phyloP scores from a whole-genome alignment of 2,113 vertebrate genomes.

The Donacobius atricapilla region DNA sequence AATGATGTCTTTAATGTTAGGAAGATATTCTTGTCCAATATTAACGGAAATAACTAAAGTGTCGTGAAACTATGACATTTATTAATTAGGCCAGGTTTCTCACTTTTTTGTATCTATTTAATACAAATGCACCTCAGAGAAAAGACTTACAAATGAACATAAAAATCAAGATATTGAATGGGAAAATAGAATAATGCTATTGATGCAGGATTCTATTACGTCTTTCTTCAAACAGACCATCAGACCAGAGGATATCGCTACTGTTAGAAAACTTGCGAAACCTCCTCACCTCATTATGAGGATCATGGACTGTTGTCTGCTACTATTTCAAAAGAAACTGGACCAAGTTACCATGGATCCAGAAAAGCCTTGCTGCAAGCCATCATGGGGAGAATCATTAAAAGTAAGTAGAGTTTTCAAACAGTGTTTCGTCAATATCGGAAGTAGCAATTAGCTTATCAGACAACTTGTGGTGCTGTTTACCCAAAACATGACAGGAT shows the following conservation, averaged over 20 bases:
- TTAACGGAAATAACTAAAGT: not conserved
- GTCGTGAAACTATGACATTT: not conserved
- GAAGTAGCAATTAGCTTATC: not conserved
- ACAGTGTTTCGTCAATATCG: not conserved
- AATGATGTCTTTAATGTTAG: not conserved
- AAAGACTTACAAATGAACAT: not conserved
- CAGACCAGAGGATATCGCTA: conserved; percentile 78
- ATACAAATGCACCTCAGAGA: not conserved
- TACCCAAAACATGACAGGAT: not conserved
- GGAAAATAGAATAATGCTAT: not conserved
- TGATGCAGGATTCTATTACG: not conserved
- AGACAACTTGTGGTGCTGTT: not conserved
- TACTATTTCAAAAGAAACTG: conserved; percentile 77
- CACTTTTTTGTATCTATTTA: not conserved
- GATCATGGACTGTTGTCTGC: conserved; percentile 77
- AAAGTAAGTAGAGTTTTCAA: conserved; percentile 66
- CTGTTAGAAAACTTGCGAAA: conserved; percentile 78
- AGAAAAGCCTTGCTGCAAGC: conserved; percentile 76
- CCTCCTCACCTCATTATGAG: conserved; percentile 81
- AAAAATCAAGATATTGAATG: not conserved
- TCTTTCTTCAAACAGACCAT: conserved; percentile 69
- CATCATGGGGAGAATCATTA: conserved; percentile 77
- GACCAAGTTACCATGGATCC: conserved; percentile 76
- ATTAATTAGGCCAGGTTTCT: not conserved
- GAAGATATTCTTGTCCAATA: not conserved